phyloP scores from a whole-genome alignment of 30 jellyfish, hydroid and myxozoan species.

The Phacellophora camtschatica region DNA sequence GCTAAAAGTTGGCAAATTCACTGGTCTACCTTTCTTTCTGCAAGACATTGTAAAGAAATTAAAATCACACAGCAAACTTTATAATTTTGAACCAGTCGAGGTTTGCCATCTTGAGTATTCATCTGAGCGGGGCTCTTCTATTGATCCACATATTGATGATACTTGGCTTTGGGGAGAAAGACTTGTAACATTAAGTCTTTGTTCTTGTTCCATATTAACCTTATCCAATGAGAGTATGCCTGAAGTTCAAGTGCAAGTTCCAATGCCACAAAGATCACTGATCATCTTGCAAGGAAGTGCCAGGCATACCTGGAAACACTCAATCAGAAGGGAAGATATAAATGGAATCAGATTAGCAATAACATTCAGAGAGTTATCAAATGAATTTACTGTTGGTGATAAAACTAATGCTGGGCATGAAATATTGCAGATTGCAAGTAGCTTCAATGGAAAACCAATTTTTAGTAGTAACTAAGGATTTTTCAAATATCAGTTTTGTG shows the following conservation, averaged over 20 bases:
- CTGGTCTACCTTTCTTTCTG: slow-evolving; percentile 82
- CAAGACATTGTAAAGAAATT: slow-evolving; percentile 32
- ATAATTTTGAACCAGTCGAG: slow-evolving; percentile 84
- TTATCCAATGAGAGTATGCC: slow-evolving; percentile 43
- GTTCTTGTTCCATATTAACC: slow-evolving; percentile 61
- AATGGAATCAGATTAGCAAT: slow-evolving; percentile 64
- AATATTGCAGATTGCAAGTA: slow-evolving; percentile 51
- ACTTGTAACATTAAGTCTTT: slow-evolving; percentile 81
- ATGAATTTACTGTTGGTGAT: slow-evolving; percentile 33
- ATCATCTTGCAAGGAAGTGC: slow-evolving; percentile 77
- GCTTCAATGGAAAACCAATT: slow-evolving; percentile 70
- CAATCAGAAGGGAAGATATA: slow-evolving; percentile 64
- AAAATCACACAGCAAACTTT: not conserved
- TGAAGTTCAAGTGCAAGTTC: slow-evolving; percentile 45
- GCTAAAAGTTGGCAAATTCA: slow-evolving; percentile 69
- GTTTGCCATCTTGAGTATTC: slow-evolving; percentile 89
- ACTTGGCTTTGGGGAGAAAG: slow-evolving; percentile 98
- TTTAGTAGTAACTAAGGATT: not conserved
- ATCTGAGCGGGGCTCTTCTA: slow-evolving; percentile 88
- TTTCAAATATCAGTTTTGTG: not conserved
- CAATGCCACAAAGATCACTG: slow-evolving; percentile 84
- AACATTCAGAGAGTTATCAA: slow-evolving; percentile 87
- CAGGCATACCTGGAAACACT: slow-evolving; percentile 86
- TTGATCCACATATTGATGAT: slow-evolving; percentile 98
- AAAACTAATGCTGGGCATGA: slow-evolving; percentile 41